Percentiles rank a stretch among this genome's conserved stretches.
Conservation (phyloP, 2,888 invertebrate genomes). For the Troilus luridus region DNA sequence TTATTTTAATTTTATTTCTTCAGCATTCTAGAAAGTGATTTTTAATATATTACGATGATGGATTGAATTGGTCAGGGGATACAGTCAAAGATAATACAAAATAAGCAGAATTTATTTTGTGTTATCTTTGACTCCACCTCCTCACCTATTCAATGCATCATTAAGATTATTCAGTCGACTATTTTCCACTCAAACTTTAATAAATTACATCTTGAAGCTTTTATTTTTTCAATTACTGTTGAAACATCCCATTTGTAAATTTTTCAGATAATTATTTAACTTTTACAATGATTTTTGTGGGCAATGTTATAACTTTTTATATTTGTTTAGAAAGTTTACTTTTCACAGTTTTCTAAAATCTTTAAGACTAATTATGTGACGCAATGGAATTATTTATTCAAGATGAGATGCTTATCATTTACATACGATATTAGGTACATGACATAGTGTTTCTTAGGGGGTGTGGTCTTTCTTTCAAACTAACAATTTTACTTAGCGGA, state of each 20-base stretch:
- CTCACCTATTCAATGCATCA: too few species aligned
- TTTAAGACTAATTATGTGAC: too few species aligned
- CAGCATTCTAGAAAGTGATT: background rate
- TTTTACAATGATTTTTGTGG: background rate
- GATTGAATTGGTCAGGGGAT: too few species aligned
- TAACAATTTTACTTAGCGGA: background rate
- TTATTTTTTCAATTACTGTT: background rate
- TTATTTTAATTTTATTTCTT: background rate
- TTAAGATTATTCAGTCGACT: too few species aligned
- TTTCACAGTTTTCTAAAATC: background rate
- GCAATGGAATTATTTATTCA: background rate
- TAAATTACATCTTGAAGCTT: background rate
- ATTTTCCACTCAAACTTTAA: background rate
- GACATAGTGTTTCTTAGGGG: background rate
- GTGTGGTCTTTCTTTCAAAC: background rate
- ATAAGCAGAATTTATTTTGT: too few species aligned
- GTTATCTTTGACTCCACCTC: too few species aligned
- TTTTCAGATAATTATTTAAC: background rate
- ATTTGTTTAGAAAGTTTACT: background rate
- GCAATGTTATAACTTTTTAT: background rate
- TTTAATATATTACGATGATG: too few species aligned
- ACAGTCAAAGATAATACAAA: too few species aligned
- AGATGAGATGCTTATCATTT: conserved; percentile 13
- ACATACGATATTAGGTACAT: background rate
- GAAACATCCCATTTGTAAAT: background rate